A percentile compares a stretch with the other conserved stretches of the same genome.
These are phyloP conservation scores for Megaustenia siamemsis DNA, from an alignment of 2,888 invertebrate genomes.

Conservation along the genomic window DNA sequence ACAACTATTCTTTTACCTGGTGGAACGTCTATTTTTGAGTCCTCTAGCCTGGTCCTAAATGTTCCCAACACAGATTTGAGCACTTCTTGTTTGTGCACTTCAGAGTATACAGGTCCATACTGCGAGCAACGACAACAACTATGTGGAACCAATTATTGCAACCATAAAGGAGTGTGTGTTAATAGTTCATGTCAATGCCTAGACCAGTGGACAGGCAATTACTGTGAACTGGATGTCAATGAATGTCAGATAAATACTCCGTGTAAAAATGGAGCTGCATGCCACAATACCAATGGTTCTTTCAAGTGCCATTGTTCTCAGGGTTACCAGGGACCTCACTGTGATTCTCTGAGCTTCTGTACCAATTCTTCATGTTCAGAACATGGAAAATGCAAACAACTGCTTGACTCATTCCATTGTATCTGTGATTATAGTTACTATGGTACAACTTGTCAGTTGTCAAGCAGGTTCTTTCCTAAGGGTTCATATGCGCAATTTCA, in stretches of 20 bases:
- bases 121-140: slow-evolving; percentile 92
- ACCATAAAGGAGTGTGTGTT: slow-evolving; percentile 90
- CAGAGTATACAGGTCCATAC: slow-evolving; percentile 93
- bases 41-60: slow-evolving; percentile 89
- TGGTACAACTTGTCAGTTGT: slow-evolving; percentile 93
- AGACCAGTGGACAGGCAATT: slow-evolving; percentile 67
- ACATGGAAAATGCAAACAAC: slow-evolving; percentile 69
- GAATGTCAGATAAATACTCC: slow-evolving; percentile 84
- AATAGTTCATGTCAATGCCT: slow-evolving; percentile 68
- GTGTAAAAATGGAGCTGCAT: slow-evolving; percentile 90
- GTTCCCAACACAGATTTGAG: slow-evolving; percentile 89
- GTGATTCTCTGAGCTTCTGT: slow-evolving; percentile 69
- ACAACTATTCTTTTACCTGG: slow-evolving; percentile 62
- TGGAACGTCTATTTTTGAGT: slow-evolving; percentile 83
- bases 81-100: slow-evolving; percentile 90
- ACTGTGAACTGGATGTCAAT: slow-evolving; percentile 68
- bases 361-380: slow-evolving; percentile 68
- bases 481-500: slow-evolving; percentile 94
- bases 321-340: slow-evolving; percentile 71
- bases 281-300: slow-evolving; percentile 79
- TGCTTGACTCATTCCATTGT: slow-evolving; percentile 86
- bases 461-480: slow-evolving; percentile 92
- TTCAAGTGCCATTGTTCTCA: slow-evolving; percentile 70
- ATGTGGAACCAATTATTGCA: slow-evolving; percentile 95
- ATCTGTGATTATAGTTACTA: slow-evolving; percentile 91